A percentile compares a stretch with the other conserved stretches of the same genome.
phyloP scores from a whole-genome alignment of 1,140 invertebrate species.

The Popillia japonica region DNA sequence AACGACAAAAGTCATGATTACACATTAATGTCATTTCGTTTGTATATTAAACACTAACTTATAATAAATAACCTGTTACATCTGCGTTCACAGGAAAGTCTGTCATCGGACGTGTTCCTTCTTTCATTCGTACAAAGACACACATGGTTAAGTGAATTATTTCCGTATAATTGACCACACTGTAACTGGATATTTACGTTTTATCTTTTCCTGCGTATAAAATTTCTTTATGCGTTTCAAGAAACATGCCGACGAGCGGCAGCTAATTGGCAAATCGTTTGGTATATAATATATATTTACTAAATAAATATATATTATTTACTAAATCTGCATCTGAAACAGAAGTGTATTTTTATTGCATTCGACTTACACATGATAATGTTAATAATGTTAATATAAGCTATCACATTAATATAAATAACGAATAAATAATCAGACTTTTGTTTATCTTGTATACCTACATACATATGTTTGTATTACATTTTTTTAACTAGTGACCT shows the following conservation, averaged over 20 bases:
- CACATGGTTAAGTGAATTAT: constrained; percentile 27
- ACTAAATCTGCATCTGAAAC: neutral
- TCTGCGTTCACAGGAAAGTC: constrained; percentile 17
- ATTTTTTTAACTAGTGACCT: too few relatives aligned
- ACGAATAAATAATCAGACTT: too few relatives aligned
- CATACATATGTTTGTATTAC: too few relatives aligned
- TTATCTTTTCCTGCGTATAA: neutral
- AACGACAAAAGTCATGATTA: constrained; percentile 28
- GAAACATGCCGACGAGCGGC: neutral
- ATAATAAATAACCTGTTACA: constrained; percentile 10
- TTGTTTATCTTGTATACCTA: too few relatives aligned
- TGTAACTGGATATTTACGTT: neutral
- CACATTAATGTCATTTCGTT: neutral
- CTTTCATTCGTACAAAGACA: constrained; percentile 2
- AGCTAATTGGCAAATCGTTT: neutral
- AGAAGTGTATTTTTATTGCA: too few relatives aligned
- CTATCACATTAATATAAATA: too few relatives aligned
- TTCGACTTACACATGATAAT: too few relatives aligned
- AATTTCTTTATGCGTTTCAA: neutral
- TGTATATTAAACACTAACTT: constrained; percentile 18
- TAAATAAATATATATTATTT: neutral
- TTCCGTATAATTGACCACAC: neutral
- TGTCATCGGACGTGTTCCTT: neutral
- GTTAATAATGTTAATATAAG: too few relatives aligned
- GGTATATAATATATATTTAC: neutral